These are phyloP conservation scores for Opisthograptis luteolata DNA, from an alignment of 2,888 invertebrate species.

Conservation along the genomic window DNA sequence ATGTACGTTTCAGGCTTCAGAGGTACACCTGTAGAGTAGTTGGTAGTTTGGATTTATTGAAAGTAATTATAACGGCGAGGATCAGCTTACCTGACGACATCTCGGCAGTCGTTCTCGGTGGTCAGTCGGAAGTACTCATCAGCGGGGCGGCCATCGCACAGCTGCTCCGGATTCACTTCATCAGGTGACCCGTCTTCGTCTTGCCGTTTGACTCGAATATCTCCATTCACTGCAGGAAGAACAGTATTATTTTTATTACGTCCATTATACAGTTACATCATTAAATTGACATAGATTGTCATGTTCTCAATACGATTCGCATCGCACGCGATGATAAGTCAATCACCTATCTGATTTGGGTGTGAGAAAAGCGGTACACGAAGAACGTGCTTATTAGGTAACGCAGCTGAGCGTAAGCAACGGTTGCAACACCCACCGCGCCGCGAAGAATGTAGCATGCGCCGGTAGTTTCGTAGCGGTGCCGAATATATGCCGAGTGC, in stretches of 20 bases:
- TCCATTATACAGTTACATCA: constrained; percentile 19
- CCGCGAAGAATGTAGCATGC: constrained; percentile 65
- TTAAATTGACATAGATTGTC: constrained; percentile 15
- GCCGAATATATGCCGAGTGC: constrained; percentile 37
- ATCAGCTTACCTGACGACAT: constrained; percentile 92
- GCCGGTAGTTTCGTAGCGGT: constrained; percentile 61
- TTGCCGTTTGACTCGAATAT: constrained; percentile 85
- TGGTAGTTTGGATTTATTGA: constrained; percentile 25
- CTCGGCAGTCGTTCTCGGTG: constrained; percentile 94
- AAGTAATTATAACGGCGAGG: constrained; percentile 3
- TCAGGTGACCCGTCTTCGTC: constrained; percentile 86
- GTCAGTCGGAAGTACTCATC: constrained; percentile 96
- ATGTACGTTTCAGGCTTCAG: not conserved
- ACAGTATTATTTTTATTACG: constrained; percentile 16
- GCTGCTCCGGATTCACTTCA: constrained; percentile 90
- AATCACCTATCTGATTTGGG: constrained; percentile 29
- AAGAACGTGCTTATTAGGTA: constrained; percentile 69
- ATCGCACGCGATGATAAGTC: constrained; percentile 30
- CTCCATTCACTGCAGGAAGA: constrained; percentile 72
- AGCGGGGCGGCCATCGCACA: constrained; percentile 94
- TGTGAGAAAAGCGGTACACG: constrained; percentile 34
- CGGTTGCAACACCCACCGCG: constrained; percentile 68
- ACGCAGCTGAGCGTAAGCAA: constrained; percentile 69
- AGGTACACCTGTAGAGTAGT: not conserved
- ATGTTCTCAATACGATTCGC: constrained; percentile 26